Base-by-base conservation (phyloP, 1,140 invertebrate species). In the Dinothrombium tinctorium region DNA sequence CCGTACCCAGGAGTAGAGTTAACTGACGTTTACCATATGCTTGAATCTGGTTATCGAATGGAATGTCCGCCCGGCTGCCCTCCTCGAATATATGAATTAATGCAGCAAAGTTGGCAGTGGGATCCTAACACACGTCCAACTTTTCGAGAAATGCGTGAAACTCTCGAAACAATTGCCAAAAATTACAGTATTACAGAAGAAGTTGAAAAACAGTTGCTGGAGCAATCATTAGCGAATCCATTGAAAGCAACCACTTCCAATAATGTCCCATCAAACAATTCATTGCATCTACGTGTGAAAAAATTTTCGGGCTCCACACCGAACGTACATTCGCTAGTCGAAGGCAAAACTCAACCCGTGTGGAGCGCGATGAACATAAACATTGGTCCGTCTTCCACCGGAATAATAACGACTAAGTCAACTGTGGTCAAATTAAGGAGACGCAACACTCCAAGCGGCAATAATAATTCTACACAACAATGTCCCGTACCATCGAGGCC, bases 1-100 rank as follows among this genome's bases (percentile, higher is more conserved):
- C 94, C 94, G 0, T 99, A 99, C 67, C 90, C 90, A 26, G 89
- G 89, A 9, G 84, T 98, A 24, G 90, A 99, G 63, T 65, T 99
- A 12, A 90, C 86, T 12, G 89, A 96, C 58, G 94, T 99, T 9
- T 99, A 96, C 63, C 87, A 94, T 56, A 82, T 70, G 39, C 60
- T 99, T 8, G 90, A 99, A 63, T 82, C 83, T 62, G 87, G 86
- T 3, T 96, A 95, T 61, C 63, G 90, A 51, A 98, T 98, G 92
- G 89, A 96, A 59, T 77, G 84, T 54, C 94, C 92, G 2, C 77
- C 79, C 5, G 87, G 86, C 2, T 98, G 90, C 64, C 92, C 92
- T 17, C 72, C 76, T 6, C 80, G 86, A 55, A 83, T 96, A 33
- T 95, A 96, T 62, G 76, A 87, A 53, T 62, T 94, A 7, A 69